Evolutionary conservation across 2,888 invertebrate species (phyloP).

Genomic region (Branchipolynoe longqiensis): DNA sequence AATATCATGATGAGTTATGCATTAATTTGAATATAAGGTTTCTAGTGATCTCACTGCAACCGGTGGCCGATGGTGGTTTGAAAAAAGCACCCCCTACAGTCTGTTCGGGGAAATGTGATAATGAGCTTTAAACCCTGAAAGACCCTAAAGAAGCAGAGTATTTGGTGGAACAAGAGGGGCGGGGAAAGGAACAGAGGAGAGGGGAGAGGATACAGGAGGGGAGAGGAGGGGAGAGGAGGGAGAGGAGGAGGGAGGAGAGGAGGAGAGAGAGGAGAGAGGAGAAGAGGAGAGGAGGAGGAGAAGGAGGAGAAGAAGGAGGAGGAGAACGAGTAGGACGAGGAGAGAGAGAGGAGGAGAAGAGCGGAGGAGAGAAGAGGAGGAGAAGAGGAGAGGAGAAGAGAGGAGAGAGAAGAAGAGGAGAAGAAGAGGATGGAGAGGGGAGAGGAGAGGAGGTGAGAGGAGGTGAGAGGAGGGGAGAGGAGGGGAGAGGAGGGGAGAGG

Average conservation of each 20-base stretch:
- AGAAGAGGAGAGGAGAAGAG: neutral
- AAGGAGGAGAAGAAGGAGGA: neutral
- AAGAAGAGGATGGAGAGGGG: neutral
- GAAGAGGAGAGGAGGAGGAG: slow-evolving; percentile 18
- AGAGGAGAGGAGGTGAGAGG: too few species aligned
- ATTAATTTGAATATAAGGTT: too few species aligned
- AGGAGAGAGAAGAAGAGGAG: neutral
- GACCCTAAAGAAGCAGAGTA: too few species aligned
- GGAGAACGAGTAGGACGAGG: neutral
- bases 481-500: neutral
- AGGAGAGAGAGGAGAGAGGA: neutral
- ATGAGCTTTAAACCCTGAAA: too few species aligned
- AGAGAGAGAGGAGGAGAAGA: neutral
- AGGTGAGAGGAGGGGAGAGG: too few species aligned
- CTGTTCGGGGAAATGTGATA: too few species aligned
- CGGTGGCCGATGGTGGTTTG: too few species aligned
- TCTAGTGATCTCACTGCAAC: too few species aligned
- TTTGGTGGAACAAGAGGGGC: too few species aligned
- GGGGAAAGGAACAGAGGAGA: too few species aligned
- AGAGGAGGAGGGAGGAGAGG: neutral
- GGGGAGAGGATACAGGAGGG: neutral
- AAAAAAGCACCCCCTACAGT: too few species aligned
- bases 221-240: neutral
- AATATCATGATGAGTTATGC: too few species aligned
- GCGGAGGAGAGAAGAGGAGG: neutral